phyloP scores from a whole-genome alignment of 2,113 vertebrate genomes.

The Cochlearius cochlearius region DNA sequence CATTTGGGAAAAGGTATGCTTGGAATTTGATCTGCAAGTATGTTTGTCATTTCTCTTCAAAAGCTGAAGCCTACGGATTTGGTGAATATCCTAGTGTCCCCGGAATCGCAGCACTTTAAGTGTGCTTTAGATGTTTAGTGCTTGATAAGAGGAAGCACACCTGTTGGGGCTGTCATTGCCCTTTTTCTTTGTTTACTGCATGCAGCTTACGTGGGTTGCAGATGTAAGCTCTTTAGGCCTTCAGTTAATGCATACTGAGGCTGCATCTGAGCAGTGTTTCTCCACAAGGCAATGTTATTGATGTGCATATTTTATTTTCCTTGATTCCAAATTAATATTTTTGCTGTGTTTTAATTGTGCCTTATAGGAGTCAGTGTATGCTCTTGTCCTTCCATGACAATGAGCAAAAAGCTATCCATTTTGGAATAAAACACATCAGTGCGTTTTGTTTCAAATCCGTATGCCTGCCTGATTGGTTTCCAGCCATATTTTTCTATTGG shows the following conservation, averaged over 20 bases:
- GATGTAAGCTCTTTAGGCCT: fast-evolving
- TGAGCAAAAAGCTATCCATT: background rate
- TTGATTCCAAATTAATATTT: background rate
- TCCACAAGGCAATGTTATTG: fast-evolving
- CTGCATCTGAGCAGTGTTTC: background rate
- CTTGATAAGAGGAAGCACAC: background rate
- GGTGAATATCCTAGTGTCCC: background rate
- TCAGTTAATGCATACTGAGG: background rate
- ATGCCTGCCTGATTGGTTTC: background rate
- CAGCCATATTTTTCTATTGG: background rate
- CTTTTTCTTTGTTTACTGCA: background rate
- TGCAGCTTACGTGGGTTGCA: fast-evolving
- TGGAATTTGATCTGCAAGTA: background rate
- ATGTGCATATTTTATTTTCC: background rate
- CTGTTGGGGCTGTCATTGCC: fast-evolving
- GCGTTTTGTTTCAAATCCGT: background rate
- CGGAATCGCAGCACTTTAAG: background rate
- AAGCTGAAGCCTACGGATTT: background rate
- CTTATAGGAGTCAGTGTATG: fast-evolving
- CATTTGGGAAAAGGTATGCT: background rate
- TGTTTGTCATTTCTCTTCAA: background rate
- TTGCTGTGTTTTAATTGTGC: background rate
- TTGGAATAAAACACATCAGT: background rate
- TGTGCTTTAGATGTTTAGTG: background rate
- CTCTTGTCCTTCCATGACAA: background rate